These are phyloP conservation scores for Parnassius orleans DNA, from an alignment of 2,888 invertebrate species.

Conservation along the genomic window DNA sequence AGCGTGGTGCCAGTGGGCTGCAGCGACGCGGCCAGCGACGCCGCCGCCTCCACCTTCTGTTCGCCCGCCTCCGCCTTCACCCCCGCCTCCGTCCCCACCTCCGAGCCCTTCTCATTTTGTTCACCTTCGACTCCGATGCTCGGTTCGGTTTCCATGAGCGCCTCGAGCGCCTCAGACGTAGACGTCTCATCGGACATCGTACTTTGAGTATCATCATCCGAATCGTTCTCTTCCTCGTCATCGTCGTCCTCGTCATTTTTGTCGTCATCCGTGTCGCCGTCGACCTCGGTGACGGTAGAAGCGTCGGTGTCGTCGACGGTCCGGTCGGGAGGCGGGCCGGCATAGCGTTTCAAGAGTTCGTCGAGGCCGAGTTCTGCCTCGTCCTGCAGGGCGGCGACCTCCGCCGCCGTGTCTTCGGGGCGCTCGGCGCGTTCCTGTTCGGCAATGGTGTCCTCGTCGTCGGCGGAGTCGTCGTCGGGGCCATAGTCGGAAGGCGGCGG, in stretches of 20 bases:
- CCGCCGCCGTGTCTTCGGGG: slow-evolving; percentile 78
- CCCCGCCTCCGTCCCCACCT: slow-evolving; percentile 37
- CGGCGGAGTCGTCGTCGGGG: slow-evolving; percentile 84
- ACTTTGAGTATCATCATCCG: slow-evolving; percentile 38
- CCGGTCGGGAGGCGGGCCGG: slow-evolving; percentile 34
- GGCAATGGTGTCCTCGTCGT: slow-evolving; percentile 75
- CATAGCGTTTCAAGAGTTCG: slow-evolving; percentile 88
- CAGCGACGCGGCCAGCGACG: slow-evolving; percentile 96
- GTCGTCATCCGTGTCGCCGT: slow-evolving; percentile 38
- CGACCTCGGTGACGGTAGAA: slow-evolving; percentile 32
- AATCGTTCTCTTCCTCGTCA: slow-evolving; percentile 40
- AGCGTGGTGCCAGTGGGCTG: slow-evolving; percentile 99
- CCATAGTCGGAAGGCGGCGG: slow-evolving; percentile 87
- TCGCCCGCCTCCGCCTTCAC: slow-evolving; percentile 59
- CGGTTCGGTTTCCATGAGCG: slow-evolving; percentile 38
- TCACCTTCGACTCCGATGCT: slow-evolving; percentile 35
- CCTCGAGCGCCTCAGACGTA: slow-evolving; percentile 50
- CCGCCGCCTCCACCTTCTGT: slow-evolving; percentile 93
- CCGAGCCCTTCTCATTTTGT: slow-evolving; percentile 37
- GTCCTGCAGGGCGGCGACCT: slow-evolving; percentile 88
- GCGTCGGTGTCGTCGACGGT: slow-evolving; percentile 27
- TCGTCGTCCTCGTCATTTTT: slow-evolving; percentile 30
- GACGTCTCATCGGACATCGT: slow-evolving; percentile 30
- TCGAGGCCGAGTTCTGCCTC: slow-evolving; percentile 92
- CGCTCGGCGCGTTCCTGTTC: slow-evolving; percentile 84